Evolutionary conservation across 1,140 invertebrate species (phyloP).

Genomic region (Venustaconcha ellipsiformis): DNA sequence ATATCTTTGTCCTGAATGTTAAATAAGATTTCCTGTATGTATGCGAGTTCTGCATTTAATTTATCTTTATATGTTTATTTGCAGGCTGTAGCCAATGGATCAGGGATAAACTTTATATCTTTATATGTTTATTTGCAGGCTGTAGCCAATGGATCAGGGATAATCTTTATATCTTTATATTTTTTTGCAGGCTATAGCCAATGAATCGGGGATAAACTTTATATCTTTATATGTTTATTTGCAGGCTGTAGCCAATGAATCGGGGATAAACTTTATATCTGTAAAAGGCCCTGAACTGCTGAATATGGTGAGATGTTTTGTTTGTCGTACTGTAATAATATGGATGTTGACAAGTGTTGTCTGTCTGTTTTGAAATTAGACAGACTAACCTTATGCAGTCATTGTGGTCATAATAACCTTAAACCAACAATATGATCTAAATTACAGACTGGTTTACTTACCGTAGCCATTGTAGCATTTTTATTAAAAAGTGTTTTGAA

Average conservation of each 20-base stretch:
- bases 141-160: too few relatives aligned
- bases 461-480: too few relatives aligned
- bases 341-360: conserved; percentile 5
- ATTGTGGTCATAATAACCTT: too few relatives aligned
- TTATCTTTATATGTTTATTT: conserved; percentile 22
- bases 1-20: too few relatives aligned
- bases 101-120: conserved; percentile 89
- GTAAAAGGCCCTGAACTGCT: conserved; percentile 97
- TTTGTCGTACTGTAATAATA: conserved; percentile 6
- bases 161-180: conserved; percentile 62
- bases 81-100: conserved; percentile 92
- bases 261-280: conserved; percentile 96
- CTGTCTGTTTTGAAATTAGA: background rate
- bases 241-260: conserved; percentile 92
- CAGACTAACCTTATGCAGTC: too few relatives aligned
- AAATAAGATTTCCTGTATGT: too few relatives aligned
- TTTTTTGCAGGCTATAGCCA: conserved; percentile 83
- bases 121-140: too few relatives aligned
- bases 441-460: too few relatives aligned
- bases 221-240: conserved; percentile 76
- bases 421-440: too few relatives aligned
- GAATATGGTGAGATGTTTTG: conserved; percentile 81
- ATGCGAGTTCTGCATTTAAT: too few relatives aligned
- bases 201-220: conserved; percentile 97
- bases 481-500: too few relatives aligned